Base-by-base conservation (phyloP, 2,888 invertebrate genomes). In the Agrotis puta region DNA sequence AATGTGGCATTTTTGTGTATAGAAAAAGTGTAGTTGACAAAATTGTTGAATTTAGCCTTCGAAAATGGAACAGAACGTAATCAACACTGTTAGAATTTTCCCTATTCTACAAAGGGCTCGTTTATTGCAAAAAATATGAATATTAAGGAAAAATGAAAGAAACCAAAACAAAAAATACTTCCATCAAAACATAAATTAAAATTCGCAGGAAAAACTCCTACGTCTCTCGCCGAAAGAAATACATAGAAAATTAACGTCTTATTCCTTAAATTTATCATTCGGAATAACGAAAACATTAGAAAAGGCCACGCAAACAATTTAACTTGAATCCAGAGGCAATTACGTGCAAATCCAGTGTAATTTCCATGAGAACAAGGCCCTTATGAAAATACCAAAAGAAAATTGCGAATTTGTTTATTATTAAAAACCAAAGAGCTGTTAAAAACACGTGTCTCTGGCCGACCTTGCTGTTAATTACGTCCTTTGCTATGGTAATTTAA, bases 401-500 rank as follows among this genome's bases (percentile, higher is more conserved):
- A 73, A 83, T 78, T 70, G 73, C 59, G 47, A 68, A 76, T 70
- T 84, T 76, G 74, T 66, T 84, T 84, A 70, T 74, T 77, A 83
- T 79, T 73, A 84, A 77, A 74, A 76, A 73, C 33, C 59, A 72
- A 76, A 76, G 68, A 53, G 63, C 62, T 53, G 65, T 72, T 66
- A 57, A 43, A 71, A 79, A 74, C 76, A 74, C 76, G 70, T 84
- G 84, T 74, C 77, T 61, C 39, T 70, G 64, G 6, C 5, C 70
- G 83, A 66, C 80, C 84, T 82, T 84, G 77, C 27, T 79, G 70
- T 69, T 84, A 74, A 84, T 84, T 70, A 72, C 70, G 63, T 62
- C 63, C 70, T 63, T 56, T 69, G 71, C 22, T 56, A 47, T 50
- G 61, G 27, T 68, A 69, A 78, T 81, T 45, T 61, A 20, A 59